phyloP scores from a whole-genome alignment of 1,140 invertebrate species.

The Scaptomyza montana region DNA sequence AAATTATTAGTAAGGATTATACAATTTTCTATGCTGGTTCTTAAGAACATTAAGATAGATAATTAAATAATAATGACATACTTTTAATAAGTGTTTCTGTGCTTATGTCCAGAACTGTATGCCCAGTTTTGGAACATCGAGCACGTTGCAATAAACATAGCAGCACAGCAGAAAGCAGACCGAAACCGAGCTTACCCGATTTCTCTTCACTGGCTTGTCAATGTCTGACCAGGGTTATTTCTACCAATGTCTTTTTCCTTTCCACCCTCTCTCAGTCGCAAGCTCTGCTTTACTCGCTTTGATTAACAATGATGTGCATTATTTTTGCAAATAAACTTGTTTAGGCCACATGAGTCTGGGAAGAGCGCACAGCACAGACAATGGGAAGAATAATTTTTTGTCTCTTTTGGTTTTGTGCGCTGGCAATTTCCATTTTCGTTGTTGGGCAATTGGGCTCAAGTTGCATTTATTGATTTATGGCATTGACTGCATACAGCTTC shows the following conservation, averaged over 20 bases:
- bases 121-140: neutral
- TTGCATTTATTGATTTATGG: constrained; percentile 78
- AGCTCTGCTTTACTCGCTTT: constrained; percentile 36
- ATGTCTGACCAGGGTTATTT: constrained; percentile 64
- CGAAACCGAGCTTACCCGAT: constrained; percentile 45
- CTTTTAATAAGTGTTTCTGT: constrained; percentile 1
- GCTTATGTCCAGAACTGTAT: constrained; percentile 3
- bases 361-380: constrained; percentile 1
- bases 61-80: neutral
- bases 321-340: constrained; percentile 76
- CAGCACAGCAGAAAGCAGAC: constrained; percentile 15
- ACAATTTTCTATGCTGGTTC: too few species aligned
- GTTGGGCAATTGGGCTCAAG: constrained; percentile 60
- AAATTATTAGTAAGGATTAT: too few species aligned
- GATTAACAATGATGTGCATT: constrained; percentile 80
- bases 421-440: constrained; percentile 48
- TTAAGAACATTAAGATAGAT: neutral
- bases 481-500: constrained; percentile 49
- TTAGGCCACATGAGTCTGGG: constrained; percentile 10
- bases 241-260: constrained; percentile 4
- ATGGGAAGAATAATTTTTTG: constrained; percentile 34
- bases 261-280: neutral
- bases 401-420: constrained; percentile 41
- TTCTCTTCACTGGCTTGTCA: constrained; percentile 56
- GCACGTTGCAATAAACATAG: constrained; percentile 55